These are phyloP conservation scores for Lymantria dispar DNA, from an alignment of 2,888 invertebrate species.

Conservation along the genomic window DNA sequence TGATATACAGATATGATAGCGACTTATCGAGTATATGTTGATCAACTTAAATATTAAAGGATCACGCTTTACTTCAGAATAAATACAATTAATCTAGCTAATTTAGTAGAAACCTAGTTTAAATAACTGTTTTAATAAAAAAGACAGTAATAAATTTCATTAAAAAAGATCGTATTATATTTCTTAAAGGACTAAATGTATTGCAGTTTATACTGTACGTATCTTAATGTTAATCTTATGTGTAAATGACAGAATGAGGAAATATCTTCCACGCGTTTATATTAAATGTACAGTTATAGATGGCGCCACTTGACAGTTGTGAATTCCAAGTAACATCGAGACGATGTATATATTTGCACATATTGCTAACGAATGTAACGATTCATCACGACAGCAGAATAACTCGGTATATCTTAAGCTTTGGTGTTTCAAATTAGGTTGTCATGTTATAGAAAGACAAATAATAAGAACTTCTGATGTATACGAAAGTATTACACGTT, in stretches of 20 bases:
- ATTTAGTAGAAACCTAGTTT: neutral
- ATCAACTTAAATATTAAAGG: no score
- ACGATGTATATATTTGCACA: constrained; percentile 10
- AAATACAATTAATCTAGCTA: no score
- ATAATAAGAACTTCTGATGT: no score
- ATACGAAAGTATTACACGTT: no score
- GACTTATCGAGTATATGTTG: no score
- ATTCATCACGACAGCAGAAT: constrained; percentile 5
- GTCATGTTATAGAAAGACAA: no score
- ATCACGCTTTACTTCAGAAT: no score
- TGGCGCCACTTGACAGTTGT: constrained; percentile 5
- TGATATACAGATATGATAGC: no score
- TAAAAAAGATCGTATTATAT: neutral
- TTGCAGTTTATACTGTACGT: neutral
- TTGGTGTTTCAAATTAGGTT: no score
- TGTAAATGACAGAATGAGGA: constrained; percentile 1
- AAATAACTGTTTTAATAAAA: neutral
- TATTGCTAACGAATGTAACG: constrained; percentile 4
- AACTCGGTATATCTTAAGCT: no score
- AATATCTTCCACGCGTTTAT: neutral
- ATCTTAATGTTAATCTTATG: neutral
- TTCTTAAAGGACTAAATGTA: neutral
- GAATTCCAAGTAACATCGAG: constrained; percentile 3
- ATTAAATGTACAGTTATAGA: constrained; percentile 6
- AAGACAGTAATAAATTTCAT: no score